Evolutionary conservation across 2,113 vertebrate species (phyloP).

Genomic region (Gambusia holbrooki): DNA sequence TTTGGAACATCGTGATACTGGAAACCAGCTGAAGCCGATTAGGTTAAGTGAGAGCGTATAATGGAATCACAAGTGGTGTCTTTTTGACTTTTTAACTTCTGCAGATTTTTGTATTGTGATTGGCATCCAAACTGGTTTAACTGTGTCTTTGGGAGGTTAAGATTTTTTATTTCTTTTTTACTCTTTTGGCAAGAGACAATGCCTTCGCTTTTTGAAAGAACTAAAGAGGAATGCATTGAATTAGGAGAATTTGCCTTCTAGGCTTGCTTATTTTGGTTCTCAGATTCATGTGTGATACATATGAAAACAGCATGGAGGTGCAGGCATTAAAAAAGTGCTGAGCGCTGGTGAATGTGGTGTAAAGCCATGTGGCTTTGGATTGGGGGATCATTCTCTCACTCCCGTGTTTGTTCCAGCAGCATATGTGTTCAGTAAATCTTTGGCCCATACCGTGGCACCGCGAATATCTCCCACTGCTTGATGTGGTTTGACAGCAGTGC

Average conservation of each 20-base stretch:
- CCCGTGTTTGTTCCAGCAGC: conserved; percentile 67
- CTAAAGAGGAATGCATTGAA: conserved; percentile 18
- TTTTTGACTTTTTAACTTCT: background rate
- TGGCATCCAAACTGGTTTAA: background rate
- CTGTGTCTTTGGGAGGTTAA: background rate
- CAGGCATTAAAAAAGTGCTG: conserved; percentile 67
- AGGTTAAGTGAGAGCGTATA: background rate
- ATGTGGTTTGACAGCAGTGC: conserved; percentile 67
- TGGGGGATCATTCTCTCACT: conserved; percentile 36
- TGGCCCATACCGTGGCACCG: conserved; percentile 40
- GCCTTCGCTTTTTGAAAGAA: background rate
- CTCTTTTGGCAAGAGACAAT: background rate
- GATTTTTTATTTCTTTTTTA: background rate
- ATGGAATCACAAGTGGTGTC: background rate
- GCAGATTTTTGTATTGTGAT: background rate
- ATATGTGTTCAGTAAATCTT: conserved; percentile 72
- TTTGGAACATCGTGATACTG: background rate
- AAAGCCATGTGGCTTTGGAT: conserved; percentile 68
- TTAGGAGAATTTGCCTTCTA: conserved; percentile 28
- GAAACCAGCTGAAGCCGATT: background rate
- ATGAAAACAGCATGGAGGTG: conserved; percentile 28
- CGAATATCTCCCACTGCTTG: conserved; percentile 45
- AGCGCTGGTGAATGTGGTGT: conserved; percentile 68
- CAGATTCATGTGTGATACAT: conserved; percentile 50
- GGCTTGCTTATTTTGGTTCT: conserved; percentile 46